Conservation (phyloP, 2,888 invertebrate genomes). For the Rhorus exstirpatorius region DNA sequence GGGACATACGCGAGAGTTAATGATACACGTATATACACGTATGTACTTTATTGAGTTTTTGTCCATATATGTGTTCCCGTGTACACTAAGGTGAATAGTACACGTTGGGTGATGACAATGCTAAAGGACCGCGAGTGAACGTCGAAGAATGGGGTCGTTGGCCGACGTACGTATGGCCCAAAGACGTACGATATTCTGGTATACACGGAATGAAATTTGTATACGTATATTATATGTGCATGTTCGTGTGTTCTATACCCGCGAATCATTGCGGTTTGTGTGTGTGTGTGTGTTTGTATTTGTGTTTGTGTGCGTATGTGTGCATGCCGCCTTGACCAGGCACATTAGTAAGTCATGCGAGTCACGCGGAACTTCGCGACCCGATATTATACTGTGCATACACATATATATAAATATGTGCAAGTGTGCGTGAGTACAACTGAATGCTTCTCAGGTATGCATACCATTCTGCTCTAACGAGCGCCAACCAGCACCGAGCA, state of each 20-base stretch:
- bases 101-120: constrained; percentile 70
- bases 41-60: constrained; percentile 4
- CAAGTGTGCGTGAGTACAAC: constrained; percentile 22
- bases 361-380: constrained; percentile 59
- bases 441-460: constrained; percentile 66
- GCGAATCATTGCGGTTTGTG: constrained; percentile 48
- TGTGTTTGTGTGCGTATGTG: too few relatives aligned
- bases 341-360: constrained; percentile 73
- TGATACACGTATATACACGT: constrained; percentile 36
- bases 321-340: constrained; percentile 61
- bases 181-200: constrained; percentile 72
- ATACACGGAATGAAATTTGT: constrained; percentile 3
- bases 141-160: constrained; percentile 72
- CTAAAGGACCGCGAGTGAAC: constrained; percentile 66
- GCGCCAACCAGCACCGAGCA: constrained; percentile 39
- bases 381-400: constrained; percentile 9
- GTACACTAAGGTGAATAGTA: not conserved
- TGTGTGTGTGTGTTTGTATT: too few relatives aligned
- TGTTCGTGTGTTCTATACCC: constrained; percentile 29
- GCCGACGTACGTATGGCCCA: constrained; percentile 64
- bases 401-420: too few relatives aligned
- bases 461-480: constrained; percentile 72
- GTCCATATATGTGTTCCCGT: not conserved
- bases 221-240: constrained; percentile 21
- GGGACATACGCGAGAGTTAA: constrained; percentile 51